Base-by-base conservation (phyloP, 2,113 vertebrate species). In the Lagopus leucura region DNA sequence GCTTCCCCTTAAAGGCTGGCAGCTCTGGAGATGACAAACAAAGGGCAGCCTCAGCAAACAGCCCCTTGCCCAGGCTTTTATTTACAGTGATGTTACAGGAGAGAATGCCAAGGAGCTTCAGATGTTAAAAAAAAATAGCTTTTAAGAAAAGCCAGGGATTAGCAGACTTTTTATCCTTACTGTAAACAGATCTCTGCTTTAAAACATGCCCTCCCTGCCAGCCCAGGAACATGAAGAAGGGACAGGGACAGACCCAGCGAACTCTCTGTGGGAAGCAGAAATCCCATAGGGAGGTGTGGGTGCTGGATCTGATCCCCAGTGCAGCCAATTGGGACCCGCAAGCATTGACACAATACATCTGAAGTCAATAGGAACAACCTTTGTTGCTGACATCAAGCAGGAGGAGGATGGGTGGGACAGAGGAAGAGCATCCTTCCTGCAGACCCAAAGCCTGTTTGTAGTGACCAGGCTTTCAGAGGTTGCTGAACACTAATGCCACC, bases 231-330 rank as follows among this genome's bases (percentile, higher is more conserved):
- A 45, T 30, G 22, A 8, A 28, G 34, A 43, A 38, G 12, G 90
- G 74, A 43, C 73, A 72, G 34, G 30, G 3, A 18, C 8, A 54
- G 60, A 47, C 34, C 64, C 83, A 61, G 54, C 4, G 10, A 48
- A 24, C 38, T 38, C 11, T 14, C 47, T n/a, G 8, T 34, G 81
- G 18, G 52, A 21, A 84, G 61, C 1, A 1, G 36, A 8, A 13
- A 58, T 6, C 18, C 47, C 42, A 12, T 0, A 4, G 0, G 9
- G 50, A 36, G 0, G 0, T 34, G 52, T 38, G 47, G 12, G 32
- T 79, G 47, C 28, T 13, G 34, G 38, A 21, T n/a, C 66, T 61
- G 78, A 61, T 15, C 38, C 70, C 84, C 6, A 0, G n/a, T 2
- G 1, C n/a, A 45, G 16, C 13, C 3, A 7, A 6, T 21, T 61